A percentile compares a stretch with the other conserved stretches of the same genome.
These are phyloP conservation scores for Nixonia krombeini DNA, from an alignment of 1,140 invertebrate genomes.

Conservation along the genomic window DNA sequence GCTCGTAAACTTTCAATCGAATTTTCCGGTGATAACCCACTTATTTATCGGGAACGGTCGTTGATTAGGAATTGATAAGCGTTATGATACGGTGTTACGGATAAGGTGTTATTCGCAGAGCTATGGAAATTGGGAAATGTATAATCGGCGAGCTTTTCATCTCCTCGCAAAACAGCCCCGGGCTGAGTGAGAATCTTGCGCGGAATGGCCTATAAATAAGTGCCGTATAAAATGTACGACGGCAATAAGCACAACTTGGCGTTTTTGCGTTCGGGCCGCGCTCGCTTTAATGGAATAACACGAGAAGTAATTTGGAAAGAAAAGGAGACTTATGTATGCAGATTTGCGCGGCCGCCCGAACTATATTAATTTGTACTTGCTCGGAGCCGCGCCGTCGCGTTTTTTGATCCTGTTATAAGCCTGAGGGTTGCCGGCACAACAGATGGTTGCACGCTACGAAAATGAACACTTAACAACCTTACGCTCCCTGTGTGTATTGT, in stretches of 20 bases:
- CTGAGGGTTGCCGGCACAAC: constrained; percentile 42
- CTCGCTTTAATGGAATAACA: constrained; percentile 44
- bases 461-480: constrained; percentile 52
- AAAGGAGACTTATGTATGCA: constrained; percentile 45
- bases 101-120: too few species aligned
- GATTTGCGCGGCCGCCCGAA: constrained; percentile 51
- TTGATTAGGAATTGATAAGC: too few species aligned
- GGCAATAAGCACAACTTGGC: constrained; percentile 41
- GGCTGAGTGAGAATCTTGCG: constrained; percentile 13
- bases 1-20: too few species aligned
- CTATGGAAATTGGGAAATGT: too few species aligned
- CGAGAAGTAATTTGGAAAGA: constrained; percentile 48
- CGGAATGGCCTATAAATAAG: constrained; percentile 34
- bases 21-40: too few species aligned
- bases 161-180: constrained; percentile 23
- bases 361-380: constrained; percentile 53
- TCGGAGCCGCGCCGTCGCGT: constrained; percentile 43
- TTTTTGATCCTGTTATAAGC: constrained; percentile 53
- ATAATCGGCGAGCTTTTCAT: too few species aligned
- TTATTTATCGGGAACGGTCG: too few species aligned
- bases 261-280: constrained; percentile 38
- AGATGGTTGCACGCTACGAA: constrained; percentile 49
- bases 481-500: constrained; percentile 41
- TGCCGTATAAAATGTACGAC: constrained; percentile 17
- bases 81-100: too few species aligned